Percentiles rank a stretch among this genome's conserved stretches.
phyloP scores from a whole-genome alignment of 2,888 invertebrate genomes.

The Chironomus riparius region DNA sequence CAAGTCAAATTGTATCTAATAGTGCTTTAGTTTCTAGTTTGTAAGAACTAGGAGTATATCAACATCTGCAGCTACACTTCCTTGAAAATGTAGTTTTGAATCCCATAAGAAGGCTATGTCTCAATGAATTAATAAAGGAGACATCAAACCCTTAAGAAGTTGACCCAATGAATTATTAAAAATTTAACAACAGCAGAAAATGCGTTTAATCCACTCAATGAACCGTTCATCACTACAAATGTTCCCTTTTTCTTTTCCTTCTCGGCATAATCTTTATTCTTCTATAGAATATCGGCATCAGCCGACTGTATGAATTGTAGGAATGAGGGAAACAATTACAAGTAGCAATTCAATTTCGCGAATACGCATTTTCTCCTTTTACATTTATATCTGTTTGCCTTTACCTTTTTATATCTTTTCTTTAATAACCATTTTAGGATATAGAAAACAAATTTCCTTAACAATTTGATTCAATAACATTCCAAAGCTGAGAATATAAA shows the following conservation, averaged over 20 bases:
- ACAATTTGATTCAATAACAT: conserved; percentile 22
- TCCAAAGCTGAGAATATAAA: not conserved
- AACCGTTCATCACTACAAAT: not conserved
- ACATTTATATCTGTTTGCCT: not conserved
- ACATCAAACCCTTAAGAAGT: too few relatives aligned
- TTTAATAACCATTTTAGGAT: conserved; percentile 16
- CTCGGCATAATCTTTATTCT: not conserved
- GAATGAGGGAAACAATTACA: conserved; percentile 17
- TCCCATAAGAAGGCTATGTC: too few relatives aligned
- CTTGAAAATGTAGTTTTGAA: too few relatives aligned
- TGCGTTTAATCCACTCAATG: too few relatives aligned
- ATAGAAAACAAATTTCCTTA: conserved; percentile 14
- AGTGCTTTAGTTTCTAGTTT: too few relatives aligned
- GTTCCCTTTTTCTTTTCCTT: not conserved
- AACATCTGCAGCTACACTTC: too few relatives aligned
- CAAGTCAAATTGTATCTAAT: too few relatives aligned
- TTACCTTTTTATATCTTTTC: not conserved
- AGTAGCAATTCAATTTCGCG: conserved; percentile 25
- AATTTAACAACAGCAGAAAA: too few relatives aligned
- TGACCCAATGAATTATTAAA: too few relatives aligned
- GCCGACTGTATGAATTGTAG: not conserved
- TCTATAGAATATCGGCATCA: not conserved
- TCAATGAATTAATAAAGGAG: too few relatives aligned
- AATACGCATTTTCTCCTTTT: not conserved
- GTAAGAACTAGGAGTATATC: too few relatives aligned